phyloP scores from a whole-genome alignment of 2,113 vertebrate genomes.

The Xiphias gladius region DNA sequence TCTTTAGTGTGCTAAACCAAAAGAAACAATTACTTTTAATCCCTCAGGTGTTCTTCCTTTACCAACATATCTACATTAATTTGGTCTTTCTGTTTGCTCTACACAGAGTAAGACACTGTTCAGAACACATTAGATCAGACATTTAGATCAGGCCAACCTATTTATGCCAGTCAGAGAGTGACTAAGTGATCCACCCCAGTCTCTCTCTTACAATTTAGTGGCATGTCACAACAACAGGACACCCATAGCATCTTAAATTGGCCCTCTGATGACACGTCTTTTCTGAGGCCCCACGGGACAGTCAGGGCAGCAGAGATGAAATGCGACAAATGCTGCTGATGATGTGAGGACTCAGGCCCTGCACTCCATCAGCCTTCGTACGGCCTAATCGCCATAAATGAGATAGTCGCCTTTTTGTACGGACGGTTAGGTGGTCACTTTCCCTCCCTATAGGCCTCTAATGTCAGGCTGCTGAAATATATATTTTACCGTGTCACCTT shows the following conservation, averaged over 20 bases:
- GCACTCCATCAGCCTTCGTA: slow-evolving; percentile 56
- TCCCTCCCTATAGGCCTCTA: slow-evolving; percentile 44
- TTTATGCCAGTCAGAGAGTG: slow-evolving; percentile 25
- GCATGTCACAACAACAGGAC: slow-evolving; percentile 78
- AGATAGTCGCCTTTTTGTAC: slow-evolving; percentile 58
- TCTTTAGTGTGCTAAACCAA: background rate
- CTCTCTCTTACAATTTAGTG: slow-evolving; percentile 69
- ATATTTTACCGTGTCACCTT: slow-evolving; percentile 53
- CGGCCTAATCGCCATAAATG: slow-evolving; percentile 73
- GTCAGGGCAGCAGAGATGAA: slow-evolving; percentile 67
- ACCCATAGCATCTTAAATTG: slow-evolving; percentile 77
- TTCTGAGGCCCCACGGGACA: slow-evolving; percentile 67
- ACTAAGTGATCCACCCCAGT: slow-evolving; percentile 56
- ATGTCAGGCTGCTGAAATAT: slow-evolving; percentile 52
- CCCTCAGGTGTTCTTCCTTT: background rate
- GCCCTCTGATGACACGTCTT: slow-evolving; percentile 80
- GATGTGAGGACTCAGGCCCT: slow-evolving; percentile 57
- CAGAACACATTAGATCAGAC: slow-evolving; percentile 19
- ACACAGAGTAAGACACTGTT: background rate
- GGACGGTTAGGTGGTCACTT: slow-evolving; percentile 56
- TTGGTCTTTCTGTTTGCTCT: background rate
- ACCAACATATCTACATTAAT: slow-evolving; percentile 1
- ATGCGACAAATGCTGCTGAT: slow-evolving; percentile 76
- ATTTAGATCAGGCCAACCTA: slow-evolving; percentile 14
- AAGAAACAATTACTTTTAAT: background rate